Base-by-base conservation (phyloP, 2,113 vertebrate genomes). In the Toxotes jaculatrix region DNA sequence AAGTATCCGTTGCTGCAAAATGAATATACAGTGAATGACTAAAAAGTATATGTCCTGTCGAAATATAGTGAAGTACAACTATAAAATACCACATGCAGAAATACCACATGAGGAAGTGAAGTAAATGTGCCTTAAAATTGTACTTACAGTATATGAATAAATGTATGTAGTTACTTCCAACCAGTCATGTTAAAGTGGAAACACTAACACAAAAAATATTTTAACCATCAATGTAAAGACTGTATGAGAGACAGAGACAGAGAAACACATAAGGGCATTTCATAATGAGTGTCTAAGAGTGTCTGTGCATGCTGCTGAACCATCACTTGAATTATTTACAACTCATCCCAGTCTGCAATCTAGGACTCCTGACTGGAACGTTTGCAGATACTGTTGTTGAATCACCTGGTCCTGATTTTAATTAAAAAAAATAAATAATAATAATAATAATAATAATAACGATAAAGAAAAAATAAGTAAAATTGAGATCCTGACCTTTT, bases 311-410 rank as follows among this genome's bases (percentile, higher is more conserved):
- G n/a, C 47, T 62, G 61, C 36, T 66, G 61, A 78, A 74, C 49
- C 27, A 17, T 34, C 13, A 34, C 59, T 64, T 88, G n/a, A 82
- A 91, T 91, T 79, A 81, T 90, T 80, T 36, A 83, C 60, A 55
- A 13, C 7, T 3, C 23, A 49, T 61, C 74, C 57, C 34, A 43
- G 21, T 34, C 40, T n/a, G 67, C 42, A n/a, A 13, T 42, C 5
- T 12, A 12, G 10, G 16, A 13, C 65, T 56, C 27, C 36, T 16
- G 49, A 32, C 51, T 42, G 7, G 27, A 1, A 66, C 32, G 23
- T 55, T 32, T 57, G 42, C 56, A 47, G 64, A n/a, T 16, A 10
- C 75, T 49, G 47, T 74, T 77, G 4, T 45, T 75, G 12, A 88
- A 74, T 45, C 36, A 16, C 13, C 49, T 21, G 13, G 27, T 63